Percentiles rank a stretch among this genome's conserved stretches.
Evolutionary conservation across 2,888 invertebrate species (phyloP).

Genomic region (Neoaliturus tenellus): DNA sequence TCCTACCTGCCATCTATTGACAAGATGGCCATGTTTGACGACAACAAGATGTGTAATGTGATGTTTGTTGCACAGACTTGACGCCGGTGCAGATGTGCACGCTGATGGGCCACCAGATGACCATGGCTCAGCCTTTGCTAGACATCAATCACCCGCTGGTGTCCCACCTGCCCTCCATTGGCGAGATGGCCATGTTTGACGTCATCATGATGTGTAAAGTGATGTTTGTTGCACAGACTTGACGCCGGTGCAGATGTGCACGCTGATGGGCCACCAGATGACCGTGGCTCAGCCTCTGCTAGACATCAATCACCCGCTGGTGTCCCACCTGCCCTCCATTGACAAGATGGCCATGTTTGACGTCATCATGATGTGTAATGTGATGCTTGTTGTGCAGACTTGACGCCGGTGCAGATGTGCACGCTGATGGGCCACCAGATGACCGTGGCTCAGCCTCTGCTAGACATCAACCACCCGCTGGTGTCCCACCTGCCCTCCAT

Average conservation of each 20-base stretch:
- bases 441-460: slow-evolving; percentile 27
- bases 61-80: too few relatives aligned
- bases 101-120: slow-evolving; percentile 41
- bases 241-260: slow-evolving; percentile 35
- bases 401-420: slow-evolving; percentile 35
- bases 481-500: slow-evolving; percentile 27
- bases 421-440: slow-evolving; percentile 41
- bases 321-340: slow-evolving; percentile 23
- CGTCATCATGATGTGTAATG: slow-evolving; percentile 31
- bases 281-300: slow-evolving; percentile 27
- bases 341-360: slow-evolving; percentile 23
- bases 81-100: slow-evolving; percentile 38
- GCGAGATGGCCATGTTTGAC: slow-evolving; percentile 27
- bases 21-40: too few relatives aligned
- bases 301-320: slow-evolving; percentile 28
- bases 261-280: slow-evolving; percentile 41
- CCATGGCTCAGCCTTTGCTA: slow-evolving; percentile 10
- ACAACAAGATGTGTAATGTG: too few relatives aligned
- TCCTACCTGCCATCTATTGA: background rate
- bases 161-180: slow-evolving; percentile 23
- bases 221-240: too few relatives aligned
- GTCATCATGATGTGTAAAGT: slow-evolving; percentile 34
- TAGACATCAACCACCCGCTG: slow-evolving; percentile 30
- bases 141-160: slow-evolving; percentile 35
- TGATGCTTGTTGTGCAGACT: too few relatives aligned